phyloP scores from a whole-genome alignment of 2,888 invertebrate genomes.

The Cotesia congregata region DNA sequence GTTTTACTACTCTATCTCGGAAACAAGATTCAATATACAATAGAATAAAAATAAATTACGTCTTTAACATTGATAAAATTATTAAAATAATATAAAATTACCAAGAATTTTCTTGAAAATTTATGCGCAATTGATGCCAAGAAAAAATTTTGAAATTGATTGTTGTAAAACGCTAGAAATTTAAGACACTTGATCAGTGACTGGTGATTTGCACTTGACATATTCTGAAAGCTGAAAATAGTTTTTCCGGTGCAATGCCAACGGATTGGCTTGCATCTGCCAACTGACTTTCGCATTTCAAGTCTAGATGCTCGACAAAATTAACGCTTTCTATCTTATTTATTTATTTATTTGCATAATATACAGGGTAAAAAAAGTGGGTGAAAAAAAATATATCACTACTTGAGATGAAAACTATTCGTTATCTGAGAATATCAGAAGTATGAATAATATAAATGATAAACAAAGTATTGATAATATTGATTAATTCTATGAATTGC shows the following conservation, averaged over 20 bases:
- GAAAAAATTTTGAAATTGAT: too few species aligned
- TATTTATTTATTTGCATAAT: neutral
- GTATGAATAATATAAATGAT: neutral
- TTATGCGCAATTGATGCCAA: too few species aligned
- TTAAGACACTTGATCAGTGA: too few species aligned
- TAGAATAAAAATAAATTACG: conserved; percentile 9
- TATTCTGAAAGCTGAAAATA: conserved; percentile 10
- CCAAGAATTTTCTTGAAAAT: too few species aligned
- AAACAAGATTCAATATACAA: neutral
- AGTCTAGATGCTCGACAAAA: neutral
- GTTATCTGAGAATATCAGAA: too few species aligned
- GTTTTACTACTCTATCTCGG: conserved; percentile 23
- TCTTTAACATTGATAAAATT: neutral
- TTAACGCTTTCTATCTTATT: neutral
- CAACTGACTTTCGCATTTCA: conserved; percentile 2
- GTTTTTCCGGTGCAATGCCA: neutral
- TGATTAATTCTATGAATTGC: neutral
- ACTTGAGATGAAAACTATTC: too few species aligned
- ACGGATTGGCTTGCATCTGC: neutral
- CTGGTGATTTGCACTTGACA: neutral
- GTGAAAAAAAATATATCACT: neutral
- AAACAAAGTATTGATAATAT: neutral
- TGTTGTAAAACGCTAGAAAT: too few species aligned
- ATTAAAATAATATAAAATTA: neutral
- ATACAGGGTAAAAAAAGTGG: neutral